Conservation (phyloP, 2,113 vertebrate species). For the Strix aluco region DNA sequence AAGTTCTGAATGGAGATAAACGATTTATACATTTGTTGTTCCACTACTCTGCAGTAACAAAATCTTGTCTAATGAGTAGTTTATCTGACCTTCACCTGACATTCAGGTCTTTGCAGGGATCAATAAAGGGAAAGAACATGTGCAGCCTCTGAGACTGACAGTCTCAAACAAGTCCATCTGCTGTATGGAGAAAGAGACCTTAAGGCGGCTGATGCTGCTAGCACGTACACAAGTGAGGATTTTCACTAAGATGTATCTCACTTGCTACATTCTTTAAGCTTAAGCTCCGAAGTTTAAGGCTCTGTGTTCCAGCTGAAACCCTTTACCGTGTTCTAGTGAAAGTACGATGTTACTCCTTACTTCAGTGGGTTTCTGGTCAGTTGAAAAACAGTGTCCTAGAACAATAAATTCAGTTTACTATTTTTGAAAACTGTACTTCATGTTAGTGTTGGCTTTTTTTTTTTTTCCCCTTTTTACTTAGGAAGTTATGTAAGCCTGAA, state of each 20-base stretch:
- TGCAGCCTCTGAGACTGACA: background rate
- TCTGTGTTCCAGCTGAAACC: background rate
- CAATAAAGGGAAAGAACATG: background rate
- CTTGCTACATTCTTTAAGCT: background rate
- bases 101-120: background rate
- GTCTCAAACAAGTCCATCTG: background rate
- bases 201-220: background rate
- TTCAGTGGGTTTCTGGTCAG: background rate
- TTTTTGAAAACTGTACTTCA: background rate
- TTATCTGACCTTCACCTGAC: background rate
- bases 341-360: fast-evolving
- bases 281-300: background rate
- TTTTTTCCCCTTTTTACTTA: background rate
- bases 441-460: no score
- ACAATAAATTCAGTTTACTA: background rate
- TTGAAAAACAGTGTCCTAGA: background rate
- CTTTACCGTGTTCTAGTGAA: background rate
- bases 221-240: background rate
- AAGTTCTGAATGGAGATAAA: background rate
- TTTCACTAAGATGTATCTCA: background rate
- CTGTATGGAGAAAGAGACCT: background rate
- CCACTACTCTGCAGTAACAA: background rate
- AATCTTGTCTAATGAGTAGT: background rate
- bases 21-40: background rate
- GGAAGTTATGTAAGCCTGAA: background rate